Evolutionary conservation across 1,140 invertebrate species (phyloP).

Genomic region (Elymnias hypermnestra): DNA sequence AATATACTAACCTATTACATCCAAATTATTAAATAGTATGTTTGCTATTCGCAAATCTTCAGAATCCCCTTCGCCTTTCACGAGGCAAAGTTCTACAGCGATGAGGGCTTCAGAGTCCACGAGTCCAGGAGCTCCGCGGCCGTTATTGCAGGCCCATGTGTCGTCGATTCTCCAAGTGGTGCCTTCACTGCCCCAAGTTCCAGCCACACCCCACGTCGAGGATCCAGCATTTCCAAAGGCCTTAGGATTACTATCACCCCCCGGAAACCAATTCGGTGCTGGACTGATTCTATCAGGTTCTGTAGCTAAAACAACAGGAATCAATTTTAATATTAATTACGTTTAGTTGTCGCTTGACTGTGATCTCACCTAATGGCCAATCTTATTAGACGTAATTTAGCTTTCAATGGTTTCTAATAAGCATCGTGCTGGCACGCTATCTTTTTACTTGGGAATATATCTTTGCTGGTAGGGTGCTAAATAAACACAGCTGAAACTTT

Average conservation of each 20-base stretch:
- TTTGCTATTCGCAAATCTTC: conserved; percentile 87
- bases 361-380: no score
- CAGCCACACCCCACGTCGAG: conserved; percentile 23
- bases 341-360: no score
- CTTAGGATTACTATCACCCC: conserved; percentile 15
- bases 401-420: no score
- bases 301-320: conserved; percentile 7
- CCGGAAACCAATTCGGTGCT: conserved; percentile 26
- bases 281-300: conserved; percentile 32
- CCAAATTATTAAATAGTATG: conserved; percentile 95
- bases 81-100: conserved; percentile 86
- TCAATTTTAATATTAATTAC: background rate
- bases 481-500: no score
- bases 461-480: no score
- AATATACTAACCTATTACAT: conserved; percentile 88
- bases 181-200: conserved; percentile 12
- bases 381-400: no score
- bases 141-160: conserved; percentile 21
- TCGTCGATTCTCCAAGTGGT: conserved; percentile 14
- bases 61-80: conserved; percentile 77
- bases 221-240: conserved; percentile 13
- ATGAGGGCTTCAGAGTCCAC: conserved; percentile 90
- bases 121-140: conserved; percentile 57
- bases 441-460: no score
- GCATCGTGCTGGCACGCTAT: no score